Evolutionary conservation across 2,113 vertebrate species (phyloP), one percentile per base, ranked within the genome.

Genomic region (Hystrix brachyura): DNA sequence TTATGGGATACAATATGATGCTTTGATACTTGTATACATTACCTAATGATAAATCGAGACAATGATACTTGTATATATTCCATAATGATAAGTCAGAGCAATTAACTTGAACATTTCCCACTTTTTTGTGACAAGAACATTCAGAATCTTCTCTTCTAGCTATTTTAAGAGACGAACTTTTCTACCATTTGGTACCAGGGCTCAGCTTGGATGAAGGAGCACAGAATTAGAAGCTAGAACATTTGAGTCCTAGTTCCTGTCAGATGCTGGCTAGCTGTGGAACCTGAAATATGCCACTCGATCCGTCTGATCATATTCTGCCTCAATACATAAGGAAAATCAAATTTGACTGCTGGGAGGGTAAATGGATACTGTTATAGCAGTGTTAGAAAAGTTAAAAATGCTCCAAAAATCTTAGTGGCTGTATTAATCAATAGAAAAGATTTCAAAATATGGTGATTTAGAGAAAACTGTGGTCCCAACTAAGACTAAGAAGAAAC

Each of bases 391-490:
- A 64, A 93, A 79, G 43, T 72, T 87, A 71, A 87, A 76, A 10
- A 65, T 74, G 10, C 4, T 53, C 62, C 91, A 60, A 17, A 84
- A 69, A 80, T 79, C 64, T 59, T 48, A 9, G 3, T 64, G 46
- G 43, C 15, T 88, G 5, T 62, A 43, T 60, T 76, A 71, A 34
- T 86, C 38, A 60, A 3, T 60, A 84, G 51, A 51, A 57, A 96
- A 65, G 65, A 1, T 48, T 95, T 94, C 71, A 91, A 55, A 95
- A 69, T 57, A 10, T 43, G 15, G 12, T 48, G 14, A 23, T 32
- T 90, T 85, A 32, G 38, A 83, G 27, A 62, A 93, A 29, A 21
- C 62, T 72, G 88, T 96, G 23, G 46, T 87, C 38, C 92, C 79
- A 94, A 83, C 38, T 87, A 18, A 89, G 80, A 83, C 27, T 51